Conservation (phyloP, 2,888 invertebrate species). For the Sphaerophoria taeniata region DNA sequence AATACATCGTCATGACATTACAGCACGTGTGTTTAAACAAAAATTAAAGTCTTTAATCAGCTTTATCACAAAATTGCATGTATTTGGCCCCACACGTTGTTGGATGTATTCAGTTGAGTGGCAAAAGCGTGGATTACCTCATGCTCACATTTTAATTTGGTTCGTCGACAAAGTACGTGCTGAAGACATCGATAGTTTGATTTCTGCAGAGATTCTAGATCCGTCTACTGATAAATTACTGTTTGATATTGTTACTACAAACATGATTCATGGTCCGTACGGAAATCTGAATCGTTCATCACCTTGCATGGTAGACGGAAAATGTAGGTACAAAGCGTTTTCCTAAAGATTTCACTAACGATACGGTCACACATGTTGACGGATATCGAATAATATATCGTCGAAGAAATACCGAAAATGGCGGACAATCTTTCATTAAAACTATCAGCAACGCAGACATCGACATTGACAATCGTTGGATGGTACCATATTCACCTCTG, state of each 20-base stretch:
- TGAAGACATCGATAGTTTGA: conserved; percentile 71
- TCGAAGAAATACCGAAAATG: conserved; percentile 77
- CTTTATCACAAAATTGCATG: conserved; percentile 54
- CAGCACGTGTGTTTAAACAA: no score
- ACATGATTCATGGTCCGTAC: conserved; percentile 80
- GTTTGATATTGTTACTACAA: conserved; percentile 75
- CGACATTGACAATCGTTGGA: conserved; percentile 77
- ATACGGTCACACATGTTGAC: conserved; percentile 76
- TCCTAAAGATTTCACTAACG: conserved; percentile 74
- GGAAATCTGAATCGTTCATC: conserved; percentile 76
- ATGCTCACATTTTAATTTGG: conserved; percentile 26
- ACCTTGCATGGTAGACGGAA: conserved; percentile 78
- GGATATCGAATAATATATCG: conserved; percentile 78
- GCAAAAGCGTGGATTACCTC: not conserved
- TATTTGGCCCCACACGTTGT: not conserved
- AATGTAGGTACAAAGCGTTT: conserved; percentile 80
- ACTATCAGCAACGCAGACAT: conserved; percentile 7
- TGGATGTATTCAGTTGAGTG: conserved; percentile 44
- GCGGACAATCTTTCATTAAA: conserved; percentile 49
- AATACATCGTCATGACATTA: conserved; percentile 58
- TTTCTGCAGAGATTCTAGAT: conserved; percentile 76
- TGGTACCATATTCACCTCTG: conserved; percentile 77
- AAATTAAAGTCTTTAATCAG: conserved; percentile 56
- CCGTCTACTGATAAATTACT: conserved; percentile 75
- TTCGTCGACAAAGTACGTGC: conserved; percentile 50